phyloP scores from a whole-genome alignment of 2,113 vertebrate species.

The Australoheros scitulus region DNA sequence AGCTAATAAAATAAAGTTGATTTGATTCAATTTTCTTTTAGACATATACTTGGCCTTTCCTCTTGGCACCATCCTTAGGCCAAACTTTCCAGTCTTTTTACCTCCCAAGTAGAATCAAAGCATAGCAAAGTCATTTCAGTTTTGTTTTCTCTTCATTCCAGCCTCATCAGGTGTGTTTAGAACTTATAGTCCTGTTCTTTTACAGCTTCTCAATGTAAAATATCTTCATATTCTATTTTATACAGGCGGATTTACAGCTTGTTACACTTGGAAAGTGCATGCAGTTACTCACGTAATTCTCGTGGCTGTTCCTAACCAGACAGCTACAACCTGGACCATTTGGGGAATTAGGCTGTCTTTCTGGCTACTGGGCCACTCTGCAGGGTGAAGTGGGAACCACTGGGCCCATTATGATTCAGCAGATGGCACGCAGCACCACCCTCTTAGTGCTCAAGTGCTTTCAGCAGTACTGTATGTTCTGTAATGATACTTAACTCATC shows the following conservation, averaged over 20 bases:
- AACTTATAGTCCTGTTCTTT: not conserved
- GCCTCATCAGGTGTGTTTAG: not conserved
- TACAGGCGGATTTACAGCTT: constrained; percentile 3
- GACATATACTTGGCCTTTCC: constrained; percentile 5
- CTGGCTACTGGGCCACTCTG: constrained; percentile 20
- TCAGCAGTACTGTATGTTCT: constrained; percentile 45
- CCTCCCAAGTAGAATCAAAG: not conserved
- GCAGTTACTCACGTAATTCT: not conserved
- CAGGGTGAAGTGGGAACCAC: constrained; percentile 33
- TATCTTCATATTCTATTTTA: not conserved
- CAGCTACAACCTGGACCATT: not conserved
- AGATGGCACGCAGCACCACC: constrained; percentile 44
- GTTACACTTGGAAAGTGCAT: constrained; percentile 9
- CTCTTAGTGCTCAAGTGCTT: constrained; percentile 28
- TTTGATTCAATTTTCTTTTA: not conserved
- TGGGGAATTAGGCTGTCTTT: not conserved
- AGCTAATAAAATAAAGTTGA: not conserved
- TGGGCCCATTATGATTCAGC: constrained; percentile 59
- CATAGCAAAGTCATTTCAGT: not conserved
- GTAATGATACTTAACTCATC: constrained; percentile 49
- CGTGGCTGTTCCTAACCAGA: not conserved
- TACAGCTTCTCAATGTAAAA: not conserved
- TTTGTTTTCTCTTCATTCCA: not conserved
- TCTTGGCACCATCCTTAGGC: not conserved
- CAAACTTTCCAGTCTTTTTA: constrained; percentile 2